phyloP scores from a whole-genome alignment of 2,113 vertebrate species.

The Siniperca knerii region DNA sequence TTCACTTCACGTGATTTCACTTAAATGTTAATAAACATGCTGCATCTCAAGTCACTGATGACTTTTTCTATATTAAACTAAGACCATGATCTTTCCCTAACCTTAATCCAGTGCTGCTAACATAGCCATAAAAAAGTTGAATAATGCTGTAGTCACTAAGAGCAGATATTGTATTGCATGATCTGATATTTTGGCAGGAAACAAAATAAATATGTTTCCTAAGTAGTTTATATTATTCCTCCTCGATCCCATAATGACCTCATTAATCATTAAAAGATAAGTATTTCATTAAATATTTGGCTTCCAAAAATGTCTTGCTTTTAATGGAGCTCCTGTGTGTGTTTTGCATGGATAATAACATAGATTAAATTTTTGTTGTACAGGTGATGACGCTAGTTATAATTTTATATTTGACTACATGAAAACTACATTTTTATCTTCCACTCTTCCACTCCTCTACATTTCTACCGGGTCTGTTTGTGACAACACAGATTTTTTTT shows the following conservation, averaged over 20 bases:
- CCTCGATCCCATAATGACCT: not conserved
- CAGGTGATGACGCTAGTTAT: not conserved
- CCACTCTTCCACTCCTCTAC: not conserved
- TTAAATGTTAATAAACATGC: too few relatives aligned
- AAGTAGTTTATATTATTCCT: not conserved
- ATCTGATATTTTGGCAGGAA: not conserved
- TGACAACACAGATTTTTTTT: not conserved
- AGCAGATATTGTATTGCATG: not conserved
- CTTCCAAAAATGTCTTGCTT: too few relatives aligned
- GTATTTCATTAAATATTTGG: not conserved
- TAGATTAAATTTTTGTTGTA: not conserved
- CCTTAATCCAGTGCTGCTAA: too few relatives aligned
- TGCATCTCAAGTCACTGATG: too few relatives aligned
- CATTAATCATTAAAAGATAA: not conserved
- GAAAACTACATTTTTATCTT: not conserved
- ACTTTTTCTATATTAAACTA: too few relatives aligned
- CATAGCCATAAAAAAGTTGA: not conserved
- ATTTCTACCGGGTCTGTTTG: not conserved
- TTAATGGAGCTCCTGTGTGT: too few relatives aligned
- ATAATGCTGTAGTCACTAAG: not conserved
- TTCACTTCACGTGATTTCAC: too few relatives aligned
- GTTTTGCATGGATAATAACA: not conserved
- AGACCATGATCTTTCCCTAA: too few relatives aligned
- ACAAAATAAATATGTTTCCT: too few relatives aligned
- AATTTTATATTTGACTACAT: not conserved